Evolutionary conservation across 2,888 invertebrate genomes (phyloP), one percentile per base, ranked within the genome.

Genomic region (Lepeophtheirus nordmannii): DNA sequence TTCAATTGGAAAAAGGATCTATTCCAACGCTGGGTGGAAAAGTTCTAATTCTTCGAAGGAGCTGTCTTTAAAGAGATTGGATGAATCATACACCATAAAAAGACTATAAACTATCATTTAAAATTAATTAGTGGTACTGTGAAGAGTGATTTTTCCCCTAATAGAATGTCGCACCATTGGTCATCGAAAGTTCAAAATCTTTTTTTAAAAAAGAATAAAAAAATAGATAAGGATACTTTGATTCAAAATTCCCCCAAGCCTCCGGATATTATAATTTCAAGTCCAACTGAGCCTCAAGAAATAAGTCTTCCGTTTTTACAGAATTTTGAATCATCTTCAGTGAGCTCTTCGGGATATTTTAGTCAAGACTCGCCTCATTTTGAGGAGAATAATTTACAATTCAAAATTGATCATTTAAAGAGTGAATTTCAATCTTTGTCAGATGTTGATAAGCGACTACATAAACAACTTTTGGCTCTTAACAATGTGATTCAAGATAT

Each of bases 331-430:
- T 46, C 53, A 14, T 46, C n/a, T 17, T 46, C 53, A 5, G 53
- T 46, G 53, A 46, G n/a, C 17, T 46, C 53, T 17, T 46, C 53
- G 53, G 53, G 53, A n/a, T 46, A 46, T 17, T 46, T 46, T 17
- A 46, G 53, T 46, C 53, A 46, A 46, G 53, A 46, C 53, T 46
- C 53, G 14, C 53, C 53, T 46, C 53, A 17, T 17, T 46, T 46
- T 46, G 53, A 46, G 53, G 53, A 46, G 17, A 46, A 46, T 17
- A 46, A 46, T 46, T 17, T 46, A 14, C 53, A 46, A 17, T 46
- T 46, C 17, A 46, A 46, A 46, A 46, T 46, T 17, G 53, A 46
- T 46, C 53, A 46, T 46, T 17, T 46, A 14, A 46, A 46, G 53
- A 46, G 53, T 46, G 53, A 46, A 17, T 46, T 46, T 46, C 53